These are phyloP conservation scores for Heliothis subflexa DNA, from an alignment of 1,140 invertebrate genomes.

Conservation along the genomic window DNA sequence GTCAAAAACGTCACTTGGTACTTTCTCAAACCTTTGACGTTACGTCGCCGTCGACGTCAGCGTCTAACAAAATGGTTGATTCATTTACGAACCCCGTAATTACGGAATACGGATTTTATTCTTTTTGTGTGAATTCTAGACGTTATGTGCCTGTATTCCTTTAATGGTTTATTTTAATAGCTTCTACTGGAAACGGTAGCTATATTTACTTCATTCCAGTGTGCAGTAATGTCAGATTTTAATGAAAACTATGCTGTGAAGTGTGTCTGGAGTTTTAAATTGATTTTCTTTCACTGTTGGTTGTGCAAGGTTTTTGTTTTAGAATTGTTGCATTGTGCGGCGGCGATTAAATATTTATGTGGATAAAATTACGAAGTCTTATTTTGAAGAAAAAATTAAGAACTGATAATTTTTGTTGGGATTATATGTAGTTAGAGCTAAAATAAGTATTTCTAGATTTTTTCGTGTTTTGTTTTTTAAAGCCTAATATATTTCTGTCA, in stretches of 20 bases:
- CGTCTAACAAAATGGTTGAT: conserved; percentile 6
- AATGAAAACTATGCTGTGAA: conserved; percentile 10
- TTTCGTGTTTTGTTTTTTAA: no score
- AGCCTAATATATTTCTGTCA: no score
- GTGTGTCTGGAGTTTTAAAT: conserved; percentile 7
- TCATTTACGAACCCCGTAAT: conserved; percentile 16
- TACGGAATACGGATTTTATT: conserved; percentile 33
- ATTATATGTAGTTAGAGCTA: background rate
- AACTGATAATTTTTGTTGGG: background rate
- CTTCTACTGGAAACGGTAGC: background rate
- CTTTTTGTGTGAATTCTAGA: conserved; percentile 31
- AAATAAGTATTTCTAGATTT: no score
- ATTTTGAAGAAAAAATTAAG: background rate
- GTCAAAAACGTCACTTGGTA: background rate
- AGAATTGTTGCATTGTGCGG: no score
- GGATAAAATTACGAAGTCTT: background rate
- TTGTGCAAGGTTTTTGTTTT: background rate
- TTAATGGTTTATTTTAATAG: conserved; percentile 34
- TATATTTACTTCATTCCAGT: conserved; percentile 7
- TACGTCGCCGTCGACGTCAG: background rate
- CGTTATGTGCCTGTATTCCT: conserved; percentile 8
- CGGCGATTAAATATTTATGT: background rate
- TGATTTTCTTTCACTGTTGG: conserved; percentile 13
- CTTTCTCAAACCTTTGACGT: no score
- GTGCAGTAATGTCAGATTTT: conserved; percentile 7